Conservation (phyloP, 2,797 vertebrate species). For the Channa striata region DNA sequence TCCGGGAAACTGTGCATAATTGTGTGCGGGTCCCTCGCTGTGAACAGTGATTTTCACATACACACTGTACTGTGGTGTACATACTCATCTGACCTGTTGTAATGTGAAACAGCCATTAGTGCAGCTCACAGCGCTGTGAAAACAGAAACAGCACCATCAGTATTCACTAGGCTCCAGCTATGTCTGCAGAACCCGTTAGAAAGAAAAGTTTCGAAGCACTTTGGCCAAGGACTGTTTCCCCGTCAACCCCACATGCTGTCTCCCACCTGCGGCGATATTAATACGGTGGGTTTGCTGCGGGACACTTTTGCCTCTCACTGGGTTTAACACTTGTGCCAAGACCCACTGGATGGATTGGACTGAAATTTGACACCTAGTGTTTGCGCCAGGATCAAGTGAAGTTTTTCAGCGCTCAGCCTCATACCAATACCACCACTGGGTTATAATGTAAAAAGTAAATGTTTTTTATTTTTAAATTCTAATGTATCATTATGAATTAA, state of each 20-base stretch:
- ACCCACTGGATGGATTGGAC: no score
- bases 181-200: not conserved
- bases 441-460: no score
- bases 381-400: no score
- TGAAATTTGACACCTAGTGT: no score
- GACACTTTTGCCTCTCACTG: not conserved
- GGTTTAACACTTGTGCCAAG: not conserved
- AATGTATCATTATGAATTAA: no score
- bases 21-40: no score
- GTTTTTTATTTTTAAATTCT: no score
- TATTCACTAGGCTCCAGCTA: not conserved
- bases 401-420: no score
- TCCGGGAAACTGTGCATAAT: no score
- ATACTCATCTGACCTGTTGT: not conserved
- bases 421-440: no score
- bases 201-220: slow-evolving; percentile 2
- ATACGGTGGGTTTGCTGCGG: not conserved
- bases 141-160: not conserved
- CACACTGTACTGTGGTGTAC: not conserved
- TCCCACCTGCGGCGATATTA: not conserved
- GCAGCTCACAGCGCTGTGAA: not conserved
- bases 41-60: not conserved
- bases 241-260: not conserved
- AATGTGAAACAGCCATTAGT: not conserved
- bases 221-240: not conserved